Evolutionary conservation across 2,113 vertebrate species (phyloP).

Genomic region (Carassius carassius): DNA sequence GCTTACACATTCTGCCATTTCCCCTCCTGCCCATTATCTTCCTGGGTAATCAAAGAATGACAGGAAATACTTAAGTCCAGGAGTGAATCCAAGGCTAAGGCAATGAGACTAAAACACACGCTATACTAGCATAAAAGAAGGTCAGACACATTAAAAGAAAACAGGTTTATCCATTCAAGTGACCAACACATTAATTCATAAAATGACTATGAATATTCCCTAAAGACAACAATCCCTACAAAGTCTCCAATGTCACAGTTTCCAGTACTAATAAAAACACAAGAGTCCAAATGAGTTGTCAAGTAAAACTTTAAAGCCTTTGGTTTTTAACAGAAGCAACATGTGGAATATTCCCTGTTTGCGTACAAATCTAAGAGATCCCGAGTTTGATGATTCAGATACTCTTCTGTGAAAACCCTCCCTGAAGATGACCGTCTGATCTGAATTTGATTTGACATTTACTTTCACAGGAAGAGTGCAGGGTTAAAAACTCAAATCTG

Average conservation of each 20-base stretch:
- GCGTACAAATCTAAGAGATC: not conserved
- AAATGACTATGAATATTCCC: not conserved
- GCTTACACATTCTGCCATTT: not conserved
- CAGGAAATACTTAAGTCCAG: slow-evolving; percentile 13
- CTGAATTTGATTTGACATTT: not conserved
- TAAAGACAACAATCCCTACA: not conserved
- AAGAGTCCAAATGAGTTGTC: not conserved
- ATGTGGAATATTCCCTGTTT: not conserved
- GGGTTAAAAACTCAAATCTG: not conserved
- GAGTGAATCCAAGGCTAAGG: not conserved
- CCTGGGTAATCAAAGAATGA: slow-evolving; percentile 33
- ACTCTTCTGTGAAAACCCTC: not conserved
- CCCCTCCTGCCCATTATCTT: slow-evolving; percentile 13
- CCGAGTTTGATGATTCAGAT: not conserved
- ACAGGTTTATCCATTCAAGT: not conserved
- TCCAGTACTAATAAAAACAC: slow-evolving; percentile 1
- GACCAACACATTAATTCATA: not conserved
- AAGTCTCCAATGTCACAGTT: slow-evolving; percentile 6
- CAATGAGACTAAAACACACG: not conserved
- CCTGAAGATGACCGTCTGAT: not conserved
- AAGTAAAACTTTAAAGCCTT: not conserved
- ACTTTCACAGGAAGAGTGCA: not conserved
- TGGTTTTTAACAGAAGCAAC: too few relatives aligned
- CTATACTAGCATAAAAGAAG: not conserved
- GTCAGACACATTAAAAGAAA: not conserved